Evolutionary conservation across 2,797 vertebrate species (phyloP).

Genomic region (Apodemus agrarius): DNA sequence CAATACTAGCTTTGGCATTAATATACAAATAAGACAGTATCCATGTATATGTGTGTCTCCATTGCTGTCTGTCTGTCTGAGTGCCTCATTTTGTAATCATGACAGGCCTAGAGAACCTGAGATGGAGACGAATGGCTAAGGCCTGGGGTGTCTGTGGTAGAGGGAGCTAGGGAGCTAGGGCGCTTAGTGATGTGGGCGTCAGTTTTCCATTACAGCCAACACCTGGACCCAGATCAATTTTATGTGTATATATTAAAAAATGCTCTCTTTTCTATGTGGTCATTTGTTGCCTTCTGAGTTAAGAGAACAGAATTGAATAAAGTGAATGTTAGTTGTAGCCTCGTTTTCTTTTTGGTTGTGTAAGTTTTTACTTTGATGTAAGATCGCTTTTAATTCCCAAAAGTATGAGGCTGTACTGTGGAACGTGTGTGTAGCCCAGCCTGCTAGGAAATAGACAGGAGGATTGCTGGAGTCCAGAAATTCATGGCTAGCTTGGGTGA

Average conservation of each 20-base stretch:
- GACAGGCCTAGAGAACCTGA: not conserved
- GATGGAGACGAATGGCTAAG: not conserved
- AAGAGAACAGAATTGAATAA: slow-evolving; percentile 77
- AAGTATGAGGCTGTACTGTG: not conserved
- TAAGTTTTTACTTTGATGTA: slow-evolving; percentile 53
- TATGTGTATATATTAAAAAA: slow-evolving; percentile 43
- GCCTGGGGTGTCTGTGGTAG: slow-evolving; percentile 11
- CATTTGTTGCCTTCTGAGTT: slow-evolving; percentile 71
- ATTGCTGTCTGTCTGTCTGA: slow-evolving; percentile 49
- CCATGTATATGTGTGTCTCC: not conserved
- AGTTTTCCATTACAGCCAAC: slow-evolving; percentile 56
- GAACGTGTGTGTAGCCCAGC: not conserved
- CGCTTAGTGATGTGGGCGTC: not conserved
- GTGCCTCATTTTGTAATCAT: slow-evolving; percentile 68
- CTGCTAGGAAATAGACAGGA: too few species aligned
- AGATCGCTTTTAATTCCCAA: slow-evolving; percentile 1
- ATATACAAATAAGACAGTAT: not conserved
- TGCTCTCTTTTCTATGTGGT: slow-evolving; percentile 72
- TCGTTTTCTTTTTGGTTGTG: slow-evolving; percentile 2
- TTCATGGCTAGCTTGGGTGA: not conserved
- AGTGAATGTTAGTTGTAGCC: slow-evolving; percentile 74
- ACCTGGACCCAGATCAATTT: slow-evolving; percentile 29
- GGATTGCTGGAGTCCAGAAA: not conserved
- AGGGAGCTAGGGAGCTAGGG: not conserved
- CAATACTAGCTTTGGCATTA: not conserved